Evolutionary conservation across 2,888 invertebrate species (phyloP), one percentile per base, ranked within the genome.

Genomic region (Oligia latruncula): DNA sequence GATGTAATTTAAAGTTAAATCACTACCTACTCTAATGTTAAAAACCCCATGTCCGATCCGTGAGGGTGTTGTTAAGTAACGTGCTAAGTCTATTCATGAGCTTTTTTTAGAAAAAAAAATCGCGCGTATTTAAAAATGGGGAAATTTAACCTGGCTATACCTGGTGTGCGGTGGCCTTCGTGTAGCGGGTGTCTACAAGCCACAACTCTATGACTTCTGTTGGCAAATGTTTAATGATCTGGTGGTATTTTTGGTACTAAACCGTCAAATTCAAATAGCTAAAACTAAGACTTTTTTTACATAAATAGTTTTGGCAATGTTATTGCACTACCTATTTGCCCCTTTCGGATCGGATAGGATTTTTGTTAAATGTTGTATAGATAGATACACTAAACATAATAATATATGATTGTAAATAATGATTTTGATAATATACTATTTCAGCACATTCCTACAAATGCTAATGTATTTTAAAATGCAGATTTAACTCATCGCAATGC

Each of bases 341-440:
- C 15, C 23, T 58, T 40, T 40, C 0, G 5, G 35, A 58, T 9
- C 17, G 23, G 23, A 23, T 17, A 40, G 3, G 35, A 1, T 60
- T 71, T 70, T n/a, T 40, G 35, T 58, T 40, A 71, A 58, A 58
- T 23, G 9, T 15, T 35, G 8, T 71, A 65, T 71, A 66, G 29
- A 46, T 58, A 46, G 29, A 46, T 58, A 46, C 71, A 58, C 66
- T 29, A 29, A 55, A 68, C 15, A 29, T 70, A 72, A n/a, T 46
- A 6, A 40, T 40, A 40, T 40, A 40, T 40, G 52, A 35, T 55
- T 70, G 46, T 79, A 79, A 64, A 70, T 79, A 78, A 20, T 49
- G 29, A 23, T 40, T 35, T 35, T 55, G 17, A 17, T 62, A 62
- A 68, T 35, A 11, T 29, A 40, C n/a, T n/a, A 80, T 35, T 80